Evolutionary conservation across 1,140 invertebrate species (phyloP).

Genomic region (Varroa destructor): DNA sequence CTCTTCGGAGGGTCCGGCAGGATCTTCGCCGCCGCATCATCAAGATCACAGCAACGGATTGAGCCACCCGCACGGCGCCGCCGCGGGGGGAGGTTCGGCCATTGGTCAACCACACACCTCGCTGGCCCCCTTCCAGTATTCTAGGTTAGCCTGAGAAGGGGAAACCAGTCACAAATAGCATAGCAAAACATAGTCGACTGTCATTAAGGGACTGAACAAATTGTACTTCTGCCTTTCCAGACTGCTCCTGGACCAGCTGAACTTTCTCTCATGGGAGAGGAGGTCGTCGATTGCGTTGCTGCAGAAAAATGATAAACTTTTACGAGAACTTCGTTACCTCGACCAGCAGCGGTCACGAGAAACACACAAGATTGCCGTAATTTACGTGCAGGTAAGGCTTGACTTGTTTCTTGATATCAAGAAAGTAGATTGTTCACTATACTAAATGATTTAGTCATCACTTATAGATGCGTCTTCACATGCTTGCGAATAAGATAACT

Average conservation of each 20-base stretch:
- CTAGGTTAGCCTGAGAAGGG: neutral
- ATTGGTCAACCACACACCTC: neutral
- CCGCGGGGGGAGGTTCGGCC: neutral
- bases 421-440: no score
- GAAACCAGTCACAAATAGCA: neutral
- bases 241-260: conserved; percentile 27
- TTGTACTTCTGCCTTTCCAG: neutral
- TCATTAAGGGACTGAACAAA: no score
- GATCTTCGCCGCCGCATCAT: no score
- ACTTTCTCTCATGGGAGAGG: conserved; percentile 22
- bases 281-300: conserved; percentile 63
- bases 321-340: conserved; percentile 79
- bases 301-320: conserved; percentile 71
- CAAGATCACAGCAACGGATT: no score
- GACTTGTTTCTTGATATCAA: no score
- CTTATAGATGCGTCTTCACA: no score
- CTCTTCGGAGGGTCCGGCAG: no score
- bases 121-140: conserved; percentile 29
- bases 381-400: conserved; percentile 57
- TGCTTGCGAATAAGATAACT: no score
- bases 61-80: neutral
- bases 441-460: no score
- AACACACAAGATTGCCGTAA: conserved; percentile 96
- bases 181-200: no score
- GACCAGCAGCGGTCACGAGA: conserved; percentile 71